These are phyloP conservation scores for Hycleus cichorii DNA, from an alignment of 1,140 invertebrate species.

Conservation along the genomic window DNA sequence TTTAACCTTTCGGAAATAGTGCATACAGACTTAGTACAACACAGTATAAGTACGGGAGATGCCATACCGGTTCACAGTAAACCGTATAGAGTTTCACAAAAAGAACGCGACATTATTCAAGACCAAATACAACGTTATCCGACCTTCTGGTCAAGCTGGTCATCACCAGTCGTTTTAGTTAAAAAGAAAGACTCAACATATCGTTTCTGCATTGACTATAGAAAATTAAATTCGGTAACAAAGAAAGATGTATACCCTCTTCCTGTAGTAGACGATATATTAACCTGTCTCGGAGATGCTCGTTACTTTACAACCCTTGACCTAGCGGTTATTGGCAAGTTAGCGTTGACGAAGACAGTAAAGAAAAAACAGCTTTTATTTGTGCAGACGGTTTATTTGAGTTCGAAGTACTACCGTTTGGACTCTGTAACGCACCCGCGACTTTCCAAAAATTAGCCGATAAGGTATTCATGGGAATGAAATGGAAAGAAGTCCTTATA, in stretches of 20 bases:
- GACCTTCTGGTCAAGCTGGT: slow-evolving; percentile 11
- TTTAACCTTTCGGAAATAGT: not conserved
- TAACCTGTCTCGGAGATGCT: not conserved
- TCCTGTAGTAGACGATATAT: not conserved
- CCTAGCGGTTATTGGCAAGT: slow-evolving; percentile 45
- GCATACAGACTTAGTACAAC: not conserved
- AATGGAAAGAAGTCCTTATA: slow-evolving; percentile 6
- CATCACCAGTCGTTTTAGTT: slow-evolving; percentile 14
- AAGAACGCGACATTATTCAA: slow-evolving; percentile 21
- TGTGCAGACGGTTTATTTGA: not conserved
- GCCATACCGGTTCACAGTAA: slow-evolving; percentile 19
- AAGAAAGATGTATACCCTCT: no score
- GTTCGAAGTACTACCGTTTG: slow-evolving; percentile 19
- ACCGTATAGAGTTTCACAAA: slow-evolving; percentile 25
- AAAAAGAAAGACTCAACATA: slow-evolving; percentile 2
- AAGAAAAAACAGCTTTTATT: not conserved
- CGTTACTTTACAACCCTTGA: slow-evolving; percentile 30
- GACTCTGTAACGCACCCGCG: slow-evolving; percentile 21
- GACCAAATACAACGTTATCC: slow-evolving; percentile 16
- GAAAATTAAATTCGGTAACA: no score
- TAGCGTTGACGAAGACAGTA: not conserved
- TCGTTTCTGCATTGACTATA: slow-evolving; percentile 3
- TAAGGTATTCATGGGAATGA: slow-evolving; percentile 4
- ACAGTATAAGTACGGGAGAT: not conserved
- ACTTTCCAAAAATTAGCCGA: slow-evolving; percentile 15